A percentile compares a stretch with the other conserved stretches of the same genome.
These are phyloP conservation scores for Myodes glareolus DNA, from an alignment of 2,113 vertebrate species.

Conservation along the genomic window DNA sequence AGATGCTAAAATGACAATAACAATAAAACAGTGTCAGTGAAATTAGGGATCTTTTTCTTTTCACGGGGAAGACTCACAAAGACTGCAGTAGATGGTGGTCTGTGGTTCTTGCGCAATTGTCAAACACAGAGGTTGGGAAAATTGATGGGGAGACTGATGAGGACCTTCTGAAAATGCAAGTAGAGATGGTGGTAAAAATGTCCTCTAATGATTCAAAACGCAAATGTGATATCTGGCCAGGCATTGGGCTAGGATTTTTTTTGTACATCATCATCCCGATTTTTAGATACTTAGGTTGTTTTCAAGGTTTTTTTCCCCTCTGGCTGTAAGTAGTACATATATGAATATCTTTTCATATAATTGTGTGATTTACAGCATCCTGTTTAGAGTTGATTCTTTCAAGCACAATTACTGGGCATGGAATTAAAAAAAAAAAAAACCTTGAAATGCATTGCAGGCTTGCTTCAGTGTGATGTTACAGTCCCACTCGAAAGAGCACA, in stretches of 20 bases:
- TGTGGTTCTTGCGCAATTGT: neutral
- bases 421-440: neutral
- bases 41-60: neutral
- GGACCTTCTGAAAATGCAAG: neutral
- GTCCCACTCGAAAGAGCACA: rapidly evolving
- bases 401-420: neutral
- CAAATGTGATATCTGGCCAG: neutral
- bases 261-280: neutral
- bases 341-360: slow-evolving; percentile 16
- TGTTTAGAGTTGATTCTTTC: slow-evolving; percentile 47
- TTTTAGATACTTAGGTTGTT: slow-evolving; percentile 25
- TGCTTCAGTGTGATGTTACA: neutral
- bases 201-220: neutral
- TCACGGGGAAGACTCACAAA: neutral
- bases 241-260: neutral
- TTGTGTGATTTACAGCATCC: slow-evolving; percentile 56
- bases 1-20: neutral
- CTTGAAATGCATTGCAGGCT: neutral
- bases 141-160: neutral
- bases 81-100: neutral
- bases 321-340: neutral
- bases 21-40: neutral
- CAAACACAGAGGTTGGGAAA: neutral
- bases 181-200: neutral
- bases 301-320: neutral